A percentile compares a stretch with the other conserved stretches of the same genome.
Conservation (phyloP, 2,113 vertebrate genomes). For the Lepidiolamprologus cunningtoni region DNA sequence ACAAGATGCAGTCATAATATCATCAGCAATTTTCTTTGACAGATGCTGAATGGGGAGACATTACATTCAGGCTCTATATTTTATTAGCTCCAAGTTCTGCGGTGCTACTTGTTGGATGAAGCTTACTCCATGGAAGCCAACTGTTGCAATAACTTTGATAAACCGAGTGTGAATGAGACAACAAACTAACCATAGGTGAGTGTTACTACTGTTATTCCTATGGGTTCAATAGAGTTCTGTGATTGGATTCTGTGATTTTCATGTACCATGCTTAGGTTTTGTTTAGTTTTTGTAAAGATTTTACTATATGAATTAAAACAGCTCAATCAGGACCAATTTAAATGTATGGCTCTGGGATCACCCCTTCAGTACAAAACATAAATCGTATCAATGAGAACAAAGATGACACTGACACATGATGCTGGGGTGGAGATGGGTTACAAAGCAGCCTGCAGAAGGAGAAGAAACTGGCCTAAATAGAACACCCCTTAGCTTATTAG, state of each 20-base stretch:
- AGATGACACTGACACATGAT: neutral
- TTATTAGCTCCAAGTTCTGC: neutral
- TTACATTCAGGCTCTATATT: neutral
- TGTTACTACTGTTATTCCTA: neutral
- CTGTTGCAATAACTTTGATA: neutral
- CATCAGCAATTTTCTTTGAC: neutral
- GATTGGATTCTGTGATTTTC: neutral
- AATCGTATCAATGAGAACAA: rapidly evolving
- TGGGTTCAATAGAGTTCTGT: neutral
- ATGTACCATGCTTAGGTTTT: neutral
- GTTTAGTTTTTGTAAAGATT: neutral
- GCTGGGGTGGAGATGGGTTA: neutral
- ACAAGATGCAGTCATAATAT: neutral
- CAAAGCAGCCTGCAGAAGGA: neutral
- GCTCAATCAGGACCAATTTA: neutral
- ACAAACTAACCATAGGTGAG: neutral
- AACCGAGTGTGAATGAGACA: neutral
- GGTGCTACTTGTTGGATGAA: neutral
- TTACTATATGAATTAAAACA: neutral
- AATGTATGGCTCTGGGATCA: neutral
- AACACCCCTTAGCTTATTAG: neutral
- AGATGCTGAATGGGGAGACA: neutral
- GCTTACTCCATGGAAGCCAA: neutral
- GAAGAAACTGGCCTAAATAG: neutral
- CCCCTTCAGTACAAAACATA: neutral